Conservation (phyloP, 92 coral and sea anemone species). For the Epizoanthus scotinus region DNA sequence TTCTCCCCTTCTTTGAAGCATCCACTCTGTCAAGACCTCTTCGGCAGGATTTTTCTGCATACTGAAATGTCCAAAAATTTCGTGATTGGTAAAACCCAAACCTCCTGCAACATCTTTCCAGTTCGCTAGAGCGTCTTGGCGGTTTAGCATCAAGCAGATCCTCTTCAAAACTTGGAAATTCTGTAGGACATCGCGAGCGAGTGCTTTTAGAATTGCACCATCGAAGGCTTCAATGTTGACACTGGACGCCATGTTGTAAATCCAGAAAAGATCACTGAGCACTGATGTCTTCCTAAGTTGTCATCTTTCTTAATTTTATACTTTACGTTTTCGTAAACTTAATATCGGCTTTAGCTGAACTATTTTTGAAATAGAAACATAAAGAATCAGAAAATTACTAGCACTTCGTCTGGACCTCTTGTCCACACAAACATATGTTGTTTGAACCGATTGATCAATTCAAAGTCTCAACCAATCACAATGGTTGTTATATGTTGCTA, state of each 20-base stretch:
- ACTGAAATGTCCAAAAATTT: constrained; percentile 22
- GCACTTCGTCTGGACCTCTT: background rate
- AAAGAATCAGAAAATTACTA: background rate
- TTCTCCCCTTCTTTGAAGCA: constrained; percentile 8
- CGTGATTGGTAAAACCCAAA: constrained; percentile 23
- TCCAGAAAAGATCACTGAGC: too few relatives aligned
- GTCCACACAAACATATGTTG: background rate
- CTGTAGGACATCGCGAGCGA: background rate
- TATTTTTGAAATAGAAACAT: background rate
- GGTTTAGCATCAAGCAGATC: constrained; percentile 36
- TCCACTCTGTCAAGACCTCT: constrained; percentile 21
- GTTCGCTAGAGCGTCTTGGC: constrained; percentile 27
- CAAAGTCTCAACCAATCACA: constrained; percentile 1
- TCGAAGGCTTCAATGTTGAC: constrained; percentile 8
- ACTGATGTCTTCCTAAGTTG: background rate
- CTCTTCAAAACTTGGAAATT: constrained; percentile 12
- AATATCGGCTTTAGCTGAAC: too few relatives aligned
- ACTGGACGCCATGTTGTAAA: background rate
- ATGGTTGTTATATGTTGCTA: background rate
- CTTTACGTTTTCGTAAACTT: too few relatives aligned
- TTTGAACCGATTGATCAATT: background rate
- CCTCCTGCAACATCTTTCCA: constrained; percentile 42
- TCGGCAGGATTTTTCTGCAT: constrained; percentile 8
- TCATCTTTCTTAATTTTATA: background rate
- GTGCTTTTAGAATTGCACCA: background rate